Base-by-base conservation (phyloP, 92 coral and sea anemone genomes). In the Chrysogorgia sp. region DNA sequence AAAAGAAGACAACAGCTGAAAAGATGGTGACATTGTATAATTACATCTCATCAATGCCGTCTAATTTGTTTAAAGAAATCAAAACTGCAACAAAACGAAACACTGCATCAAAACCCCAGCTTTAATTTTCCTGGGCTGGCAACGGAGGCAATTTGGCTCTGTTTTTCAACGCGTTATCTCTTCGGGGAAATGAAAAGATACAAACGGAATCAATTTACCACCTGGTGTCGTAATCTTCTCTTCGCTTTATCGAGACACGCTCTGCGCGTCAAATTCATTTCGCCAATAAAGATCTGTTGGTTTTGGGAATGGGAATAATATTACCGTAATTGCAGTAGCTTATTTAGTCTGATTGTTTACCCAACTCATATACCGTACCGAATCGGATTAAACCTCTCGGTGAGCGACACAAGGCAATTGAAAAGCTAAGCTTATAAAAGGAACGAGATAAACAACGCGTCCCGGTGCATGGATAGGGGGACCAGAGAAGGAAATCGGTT, bases 41-140 rank as follows among this genome's bases (percentile, higher is more conserved):
- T 69, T 60, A 69, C 50, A 69, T 69, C 53, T 69, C 76, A 69
- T 69, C 55, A 48, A 48, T 19, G 48, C 15, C 60, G 29, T 13
- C 59, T 48, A 69, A 69, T 69, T 69, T 69, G 76, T 69, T 69
- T 69, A 69, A 69, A 28, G 50, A 69, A 69, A 69, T 69, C 60
- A 26, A 69, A 34, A 69, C 60, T 69, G 61, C 55, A 69, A 25
- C 53, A 12, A 15, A 7, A 47, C 12, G 43, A 12, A 47, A 15
- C n/a, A 15, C 17, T 47, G n/a, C 53, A 15, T 47, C 53, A 47
- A 47, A 7, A 47, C 12, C 12, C 12, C 12, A 37, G 43, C 53
- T n/a, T n/a, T 6, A 47, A 7, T 47, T 47, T 15, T 47, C 15
- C n/a, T 47, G 53, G 15, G 53, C 53, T 12, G 53, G 53, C 53